A percentile compares a stretch with the other conserved stretches of the same genome.
Conservation (phyloP, 35 echinoderm and acorn worm species). For the Ptychodera flava region DNA sequence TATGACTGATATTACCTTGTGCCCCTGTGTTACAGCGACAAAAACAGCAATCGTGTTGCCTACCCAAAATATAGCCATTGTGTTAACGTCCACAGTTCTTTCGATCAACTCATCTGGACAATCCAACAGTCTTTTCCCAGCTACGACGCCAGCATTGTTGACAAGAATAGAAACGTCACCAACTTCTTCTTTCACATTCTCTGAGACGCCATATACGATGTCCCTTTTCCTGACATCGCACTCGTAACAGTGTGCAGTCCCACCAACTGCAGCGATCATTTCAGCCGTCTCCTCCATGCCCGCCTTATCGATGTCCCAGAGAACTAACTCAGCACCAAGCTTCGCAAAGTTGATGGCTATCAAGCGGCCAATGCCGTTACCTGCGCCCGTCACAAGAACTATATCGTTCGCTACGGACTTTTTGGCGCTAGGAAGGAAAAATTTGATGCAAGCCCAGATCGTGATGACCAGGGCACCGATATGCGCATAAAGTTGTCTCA, state of each 20-base stretch:
- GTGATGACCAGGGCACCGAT: too few species aligned
- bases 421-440: constrained; percentile 30
- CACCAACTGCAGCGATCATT: constrained; percentile 45
- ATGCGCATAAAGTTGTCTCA: too few species aligned
- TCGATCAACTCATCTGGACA: too few species aligned
- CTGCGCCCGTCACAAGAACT: constrained; percentile 68
- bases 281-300: constrained; percentile 40
- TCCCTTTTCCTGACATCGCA: constrained; percentile 62
- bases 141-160: too few species aligned
- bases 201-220: constrained; percentile 52
- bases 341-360: constrained; percentile 56
- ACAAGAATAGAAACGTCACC: constrained; percentile 86
- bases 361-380: constrained; percentile 78
- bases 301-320: constrained; percentile 66
- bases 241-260: constrained; percentile 47
- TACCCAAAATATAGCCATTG: too few species aligned
- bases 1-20: too few species aligned
- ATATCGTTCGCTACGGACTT: constrained; percentile 72
- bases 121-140: too few species aligned
- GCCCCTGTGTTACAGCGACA: too few species aligned
- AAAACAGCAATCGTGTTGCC: too few species aligned
- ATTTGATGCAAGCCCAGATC: too few species aligned
- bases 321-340: constrained; percentile 52
- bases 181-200: constrained; percentile 59
- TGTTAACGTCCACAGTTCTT: too few species aligned